Base-by-base conservation (phyloP, 2,888 invertebrate genomes). In the Chrysolina haemoptera region DNA sequence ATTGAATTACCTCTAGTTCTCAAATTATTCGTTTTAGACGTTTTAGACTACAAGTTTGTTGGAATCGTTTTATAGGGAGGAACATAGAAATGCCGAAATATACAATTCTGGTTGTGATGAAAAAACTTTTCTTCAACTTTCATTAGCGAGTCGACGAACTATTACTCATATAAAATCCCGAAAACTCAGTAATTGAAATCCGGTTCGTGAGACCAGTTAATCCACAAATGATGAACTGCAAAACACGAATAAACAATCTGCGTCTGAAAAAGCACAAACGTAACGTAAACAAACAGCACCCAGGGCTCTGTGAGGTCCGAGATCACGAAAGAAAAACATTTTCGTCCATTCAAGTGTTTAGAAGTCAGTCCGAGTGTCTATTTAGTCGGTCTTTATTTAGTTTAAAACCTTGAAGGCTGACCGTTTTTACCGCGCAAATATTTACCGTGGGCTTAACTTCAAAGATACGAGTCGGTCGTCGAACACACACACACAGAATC, bases 401-500 rank as follows among this genome's bases (percentile, higher is more conserved):
- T 81, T 84, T 82, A 77, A 82, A 79, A 82, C 78, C 81, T 76
- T 80, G 79, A 82, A 82, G 80, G 79, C 81, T 81, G 83, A 80
- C 78, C 83, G 82, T 84, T 84, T 84, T 82, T 81, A 82, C 82
- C 79, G 79, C 79, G 80, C 79, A 82, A 84, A 84, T 84, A 84
- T 84, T 84, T 83, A 81, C 82, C 64, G 74, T 78, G 81, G 83
- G 83, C 80, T 84, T 83, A 83, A 82, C 83, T 80, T 84, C 83
- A 84, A 84, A 84, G 83, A 71, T 74, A 48, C 53, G 27, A 40
- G 73, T 62, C 50, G 65, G 53, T 53, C 66, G 55, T 62, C 55
- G 59, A 50, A 59, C 20, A 66, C 43, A 18, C 18, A 50, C 71
- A 70, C n/a, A 48, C 64, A 59, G 8, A 59, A 35, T 43, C 65